Percentiles rank a stretch among this genome's conserved stretches.
These are phyloP conservation scores for Macrobrachium rosenbergii DNA, from an alignment of 1,140 invertebrate species.

Conservation along the genomic window DNA sequence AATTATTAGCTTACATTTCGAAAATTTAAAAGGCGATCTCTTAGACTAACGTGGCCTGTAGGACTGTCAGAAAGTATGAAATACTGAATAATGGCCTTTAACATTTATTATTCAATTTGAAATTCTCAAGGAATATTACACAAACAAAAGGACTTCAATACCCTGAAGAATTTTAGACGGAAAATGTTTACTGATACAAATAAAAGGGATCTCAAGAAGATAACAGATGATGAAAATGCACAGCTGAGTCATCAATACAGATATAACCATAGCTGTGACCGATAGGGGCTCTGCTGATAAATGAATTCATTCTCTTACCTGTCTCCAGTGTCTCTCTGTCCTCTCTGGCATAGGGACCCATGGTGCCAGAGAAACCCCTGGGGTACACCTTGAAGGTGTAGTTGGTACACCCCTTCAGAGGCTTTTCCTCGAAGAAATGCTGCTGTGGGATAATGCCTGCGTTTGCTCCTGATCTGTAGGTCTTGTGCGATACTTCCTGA, in stretches of 20 bases:
- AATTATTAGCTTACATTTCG: too few species aligned
- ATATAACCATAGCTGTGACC: neutral
- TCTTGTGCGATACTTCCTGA: neutral
- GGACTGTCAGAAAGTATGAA: too few species aligned
- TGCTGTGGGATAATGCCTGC: neutral
- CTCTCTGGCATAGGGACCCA: conserved; percentile 15
- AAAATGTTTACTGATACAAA: too few species aligned
- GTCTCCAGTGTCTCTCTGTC: conserved; percentile 19
- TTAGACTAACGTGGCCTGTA: too few species aligned
- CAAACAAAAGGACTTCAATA: too few species aligned
- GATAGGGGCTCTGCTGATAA: neutral
- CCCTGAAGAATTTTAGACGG: too few species aligned
- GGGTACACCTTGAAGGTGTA: conserved; percentile 33
- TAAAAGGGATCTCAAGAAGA: too few species aligned
- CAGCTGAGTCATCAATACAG: neutral
- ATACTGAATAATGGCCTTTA: too few species aligned
- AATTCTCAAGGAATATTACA: too few species aligned
- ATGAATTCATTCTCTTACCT: neutral
- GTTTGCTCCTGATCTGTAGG: neutral
- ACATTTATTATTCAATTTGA: too few species aligned
- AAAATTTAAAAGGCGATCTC: too few species aligned
- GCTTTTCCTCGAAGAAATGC: conserved; percentile 14
- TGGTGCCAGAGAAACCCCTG: neutral
- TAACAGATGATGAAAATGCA: too few species aligned
- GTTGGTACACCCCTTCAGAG: conserved; percentile 37